A percentile compares a stretch with the other conserved stretches of the same genome.
Evolutionary conservation across 2,888 invertebrate genomes (phyloP).

Genomic region (Drosophila infuscata): DNA sequence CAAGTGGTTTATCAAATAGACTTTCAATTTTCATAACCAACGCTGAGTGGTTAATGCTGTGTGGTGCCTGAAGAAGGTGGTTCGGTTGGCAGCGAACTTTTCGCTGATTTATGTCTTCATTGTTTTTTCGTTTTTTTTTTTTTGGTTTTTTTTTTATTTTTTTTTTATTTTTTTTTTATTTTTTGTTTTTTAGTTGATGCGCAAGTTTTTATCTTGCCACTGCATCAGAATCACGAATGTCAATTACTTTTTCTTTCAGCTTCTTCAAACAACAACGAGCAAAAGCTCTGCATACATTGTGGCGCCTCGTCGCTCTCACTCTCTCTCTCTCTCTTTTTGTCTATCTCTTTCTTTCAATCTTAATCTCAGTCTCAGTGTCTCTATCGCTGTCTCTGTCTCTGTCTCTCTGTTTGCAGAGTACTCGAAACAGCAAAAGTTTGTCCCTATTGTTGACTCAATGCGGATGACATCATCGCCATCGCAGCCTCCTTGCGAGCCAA

Average conservation of each 20-base stretch:
- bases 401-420: conserved; percentile 7
- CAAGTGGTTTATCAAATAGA: conserved; percentile 44
- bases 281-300: conserved; percentile 69
- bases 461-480: conserved; percentile 70
- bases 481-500: conserved; percentile 45
- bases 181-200: conserved; percentile 53
- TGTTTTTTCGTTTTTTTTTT: conserved; percentile 33
- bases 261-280: conserved; percentile 10
- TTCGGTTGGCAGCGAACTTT: neutral
- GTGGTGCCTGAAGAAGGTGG: neutral
- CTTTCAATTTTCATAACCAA: conserved; percentile 76
- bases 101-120: conserved; percentile 67
- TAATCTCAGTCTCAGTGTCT: neutral
- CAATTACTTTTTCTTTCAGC: conserved; percentile 65
- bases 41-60: conserved; percentile 14
- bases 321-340: neutral
- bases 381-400: neutral
- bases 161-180: too few relatives aligned
- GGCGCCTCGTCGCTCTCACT: conserved; percentile 32
- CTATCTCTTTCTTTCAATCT: neutral
- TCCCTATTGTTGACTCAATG: conserved; percentile 61
- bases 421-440: conserved; percentile 65
- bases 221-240: conserved; percentile 75
- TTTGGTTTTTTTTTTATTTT: too few relatives aligned
- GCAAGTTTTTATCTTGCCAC: conserved; percentile 65